Percentiles rank a stretch among this genome's conserved stretches.
Evolutionary conservation across 1,140 invertebrate genomes (phyloP).

Genomic region (Drosophila virilis): DNA sequence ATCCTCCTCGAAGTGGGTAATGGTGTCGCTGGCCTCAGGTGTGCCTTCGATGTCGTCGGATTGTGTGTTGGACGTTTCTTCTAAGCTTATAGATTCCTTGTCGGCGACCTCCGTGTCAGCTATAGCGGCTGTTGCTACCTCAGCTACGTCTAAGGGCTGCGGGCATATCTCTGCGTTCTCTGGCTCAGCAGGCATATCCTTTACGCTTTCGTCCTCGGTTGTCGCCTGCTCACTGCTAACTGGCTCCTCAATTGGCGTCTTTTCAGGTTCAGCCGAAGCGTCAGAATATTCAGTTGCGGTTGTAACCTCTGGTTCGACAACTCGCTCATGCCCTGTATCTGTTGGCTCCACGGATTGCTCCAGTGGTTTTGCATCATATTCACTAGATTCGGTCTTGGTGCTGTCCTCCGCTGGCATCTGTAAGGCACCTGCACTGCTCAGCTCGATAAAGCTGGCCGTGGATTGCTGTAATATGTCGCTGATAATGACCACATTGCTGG

Average conservation of each 20-base stretch:
- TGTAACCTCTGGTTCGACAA: not conserved
- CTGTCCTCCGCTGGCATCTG: not conserved
- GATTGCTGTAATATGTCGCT: constrained; percentile 74
- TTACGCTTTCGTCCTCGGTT: not conserved
- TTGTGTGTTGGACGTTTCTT: not conserved
- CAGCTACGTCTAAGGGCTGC: not conserved
- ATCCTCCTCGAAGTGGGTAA: constrained; percentile 60
- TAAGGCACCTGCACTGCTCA: constrained; percentile 26
- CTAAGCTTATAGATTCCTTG: not conserved
- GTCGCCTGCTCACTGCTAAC: not conserved
- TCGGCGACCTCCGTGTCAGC: too few species aligned
- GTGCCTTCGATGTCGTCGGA: not conserved
- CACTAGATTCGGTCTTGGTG: not conserved
- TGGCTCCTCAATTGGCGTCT: not conserved
- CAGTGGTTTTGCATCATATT: not conserved
- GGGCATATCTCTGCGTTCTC: not conserved
- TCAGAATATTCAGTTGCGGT: not conserved
- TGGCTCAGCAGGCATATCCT: not conserved
- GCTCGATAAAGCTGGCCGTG: constrained; percentile 60
- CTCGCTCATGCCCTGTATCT: not conserved
- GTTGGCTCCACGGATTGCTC: not conserved
- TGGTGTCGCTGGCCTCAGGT: constrained; percentile 3
- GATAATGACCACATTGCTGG: constrained; percentile 55
- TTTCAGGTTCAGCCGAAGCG: not conserved
- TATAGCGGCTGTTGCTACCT: not conserved